Conservation (phyloP, 2,888 invertebrate species). For the Aelia acuminata region DNA sequence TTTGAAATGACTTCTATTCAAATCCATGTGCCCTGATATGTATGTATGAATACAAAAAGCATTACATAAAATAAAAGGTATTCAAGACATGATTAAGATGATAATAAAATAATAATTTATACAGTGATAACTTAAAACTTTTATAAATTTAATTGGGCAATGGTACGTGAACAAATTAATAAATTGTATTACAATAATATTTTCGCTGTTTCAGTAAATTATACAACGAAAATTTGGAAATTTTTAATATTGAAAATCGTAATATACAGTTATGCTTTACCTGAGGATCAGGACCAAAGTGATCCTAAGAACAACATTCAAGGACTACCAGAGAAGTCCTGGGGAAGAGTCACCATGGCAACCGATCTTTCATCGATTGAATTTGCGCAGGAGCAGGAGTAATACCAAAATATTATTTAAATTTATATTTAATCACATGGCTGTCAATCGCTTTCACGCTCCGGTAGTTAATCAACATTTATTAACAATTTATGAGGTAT, state of each 20-base stretch:
- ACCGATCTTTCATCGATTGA: conserved; percentile 34
- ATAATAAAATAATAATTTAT: neutral
- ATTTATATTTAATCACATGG: neutral
- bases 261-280: neutral
- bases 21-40: no score
- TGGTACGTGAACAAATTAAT: no score
- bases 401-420: conserved; percentile 27
- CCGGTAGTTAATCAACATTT: neutral
- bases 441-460: conserved; percentile 4
- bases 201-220: neutral
- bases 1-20: no score
- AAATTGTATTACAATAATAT: neutral
- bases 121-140: no score
- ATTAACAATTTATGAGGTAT: neutral
- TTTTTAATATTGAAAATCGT: neutral
- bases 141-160: no score
- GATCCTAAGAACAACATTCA: neutral
- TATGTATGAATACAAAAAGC: no score
- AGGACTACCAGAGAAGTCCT: conserved; percentile 7
- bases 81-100: neutral
- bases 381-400: conserved; percentile 25
- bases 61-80: no score
- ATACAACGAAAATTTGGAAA: neutral
- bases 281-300: neutral
- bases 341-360: conserved; percentile 9